Percentiles rank a stretch among this genome's conserved stretches.
Conservation (phyloP, 2,113 vertebrate species). For the Tetrao urogallus region DNA sequence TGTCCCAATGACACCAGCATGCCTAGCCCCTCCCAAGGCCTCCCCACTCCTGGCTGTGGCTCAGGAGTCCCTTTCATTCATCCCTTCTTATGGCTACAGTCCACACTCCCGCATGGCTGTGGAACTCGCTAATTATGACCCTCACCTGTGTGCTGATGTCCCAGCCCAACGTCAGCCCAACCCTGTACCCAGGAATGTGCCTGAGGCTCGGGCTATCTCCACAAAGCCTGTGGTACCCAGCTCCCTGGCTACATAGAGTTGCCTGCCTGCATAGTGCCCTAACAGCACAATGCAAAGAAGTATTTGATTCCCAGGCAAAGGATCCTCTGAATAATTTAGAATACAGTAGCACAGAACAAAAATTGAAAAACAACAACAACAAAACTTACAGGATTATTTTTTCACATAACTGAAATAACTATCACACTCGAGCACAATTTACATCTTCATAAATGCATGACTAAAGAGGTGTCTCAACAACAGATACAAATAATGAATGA, state of each 20-base stretch:
- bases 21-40: background rate
- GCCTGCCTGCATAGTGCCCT: fast-evolving
- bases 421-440: background rate
- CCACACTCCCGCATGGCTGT: background rate
- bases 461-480: background rate
- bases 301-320: background rate
- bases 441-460: background rate
- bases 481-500: background rate
- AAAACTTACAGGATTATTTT: background rate
- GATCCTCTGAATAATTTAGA: background rate
- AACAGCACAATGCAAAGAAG: background rate
- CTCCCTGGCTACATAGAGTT: background rate
- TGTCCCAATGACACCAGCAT: background rate
- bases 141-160: fast-evolving
- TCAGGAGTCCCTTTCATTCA: background rate
- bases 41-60: background rate
- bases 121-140: background rate
- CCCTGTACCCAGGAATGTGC: background rate
- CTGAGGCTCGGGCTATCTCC: fast-evolving
- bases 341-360: background rate
- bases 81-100: background rate
- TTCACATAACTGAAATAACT: background rate
- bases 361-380: background rate
- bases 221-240: no score
- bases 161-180: background rate